A percentile compares a stretch with the other conserved stretches of the same genome.
Evolutionary conservation across 2,888 invertebrate genomes (phyloP).

Genomic region (Cataglyphis cursor): DNA sequence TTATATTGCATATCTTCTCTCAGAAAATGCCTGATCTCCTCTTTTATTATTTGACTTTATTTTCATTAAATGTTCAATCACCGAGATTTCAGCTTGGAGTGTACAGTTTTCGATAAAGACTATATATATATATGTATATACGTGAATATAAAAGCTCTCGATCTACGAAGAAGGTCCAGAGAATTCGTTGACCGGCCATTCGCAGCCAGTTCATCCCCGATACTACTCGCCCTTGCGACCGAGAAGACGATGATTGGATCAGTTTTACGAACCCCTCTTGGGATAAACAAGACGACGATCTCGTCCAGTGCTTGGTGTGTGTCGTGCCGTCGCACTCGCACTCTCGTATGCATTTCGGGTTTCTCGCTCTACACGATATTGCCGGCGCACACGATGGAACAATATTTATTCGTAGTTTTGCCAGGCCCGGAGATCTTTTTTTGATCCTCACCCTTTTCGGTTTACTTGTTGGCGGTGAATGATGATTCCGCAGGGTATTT

Average conservation of each 20-base stretch:
- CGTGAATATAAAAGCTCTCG: conserved; percentile 29
- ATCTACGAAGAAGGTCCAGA: conserved; percentile 43
- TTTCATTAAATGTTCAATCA: conserved; percentile 17
- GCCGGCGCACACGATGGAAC: conserved; percentile 40
- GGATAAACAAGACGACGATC: conserved; percentile 87
- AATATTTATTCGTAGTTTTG: conserved; percentile 60
- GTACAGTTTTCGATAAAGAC: conserved; percentile 21
- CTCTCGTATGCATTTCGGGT: conserved; percentile 50
- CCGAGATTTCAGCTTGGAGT: not conserved
- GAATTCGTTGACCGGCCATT: conserved; percentile 65
- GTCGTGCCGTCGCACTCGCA: not conserved
- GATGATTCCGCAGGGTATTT: conserved; percentile 56
- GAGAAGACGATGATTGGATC: conserved; percentile 87
- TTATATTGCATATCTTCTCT: not conserved
- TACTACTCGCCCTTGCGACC: conserved; percentile 47
- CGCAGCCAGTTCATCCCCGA: conserved; percentile 63
- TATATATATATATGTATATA: conserved; percentile 6
- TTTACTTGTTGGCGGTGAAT: conserved; percentile 45
- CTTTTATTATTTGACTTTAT: conserved; percentile 5
- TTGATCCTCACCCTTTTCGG: conserved; percentile 43
- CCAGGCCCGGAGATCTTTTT: conserved; percentile 29
- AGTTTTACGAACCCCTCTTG: conserved; percentile 87
- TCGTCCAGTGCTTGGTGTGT: conserved; percentile 35
- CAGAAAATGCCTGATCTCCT: not conserved
- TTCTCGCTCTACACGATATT: conserved; percentile 39